Base-by-base conservation (phyloP, 2,888 invertebrate species). In the Xanthorhoe designata region DNA sequence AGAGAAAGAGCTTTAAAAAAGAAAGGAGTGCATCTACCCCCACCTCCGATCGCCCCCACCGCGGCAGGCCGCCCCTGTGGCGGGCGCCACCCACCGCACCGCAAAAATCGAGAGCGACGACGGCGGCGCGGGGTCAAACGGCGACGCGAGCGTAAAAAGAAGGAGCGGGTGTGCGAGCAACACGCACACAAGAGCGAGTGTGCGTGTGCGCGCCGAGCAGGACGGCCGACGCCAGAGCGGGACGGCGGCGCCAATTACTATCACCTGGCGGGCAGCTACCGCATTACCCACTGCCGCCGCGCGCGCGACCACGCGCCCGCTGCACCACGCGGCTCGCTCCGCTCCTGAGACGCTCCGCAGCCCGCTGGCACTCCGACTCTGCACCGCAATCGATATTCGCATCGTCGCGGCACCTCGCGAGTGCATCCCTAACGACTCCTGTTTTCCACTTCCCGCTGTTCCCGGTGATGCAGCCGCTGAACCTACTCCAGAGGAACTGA, bases 231-330 rank as follows among this genome's bases (percentile, higher is more conserved):
- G 89, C 83, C 81, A 88, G 85, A 88, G 85, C 82, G 83, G 91
- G 94, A 94, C 94, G 89, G 94, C 91, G 89, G 90, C 91, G 93
- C 94, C 94, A 94, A 94, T 94, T 94, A 94, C 94, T 94, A 93
- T 94, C 94, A 94, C 93, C 92, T 92, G 93, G 93, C 94, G 92
- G 90, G 90, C 94, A 92, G 94, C 94, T 94, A 95, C 94, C 94
- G 94, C 94, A 94, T 94, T 94, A 94, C 91, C 93, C 93, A 90
- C 91, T 90, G 91, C 90, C 91, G 92, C 91, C 92, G 92, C 92
- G 94, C 94, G 94, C 93, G 94, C 94, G 94, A 93, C 94, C 91
- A 94, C 94, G 94, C 92, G 93, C 88, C 87, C 87, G 90, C 92
- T 94, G 94, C 94, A 90, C 88, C 94, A 89, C 90, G 87, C 87